Evolutionary conservation across 1,140 invertebrate genomes (phyloP).

Genomic region (Drosophila lowei): DNA sequence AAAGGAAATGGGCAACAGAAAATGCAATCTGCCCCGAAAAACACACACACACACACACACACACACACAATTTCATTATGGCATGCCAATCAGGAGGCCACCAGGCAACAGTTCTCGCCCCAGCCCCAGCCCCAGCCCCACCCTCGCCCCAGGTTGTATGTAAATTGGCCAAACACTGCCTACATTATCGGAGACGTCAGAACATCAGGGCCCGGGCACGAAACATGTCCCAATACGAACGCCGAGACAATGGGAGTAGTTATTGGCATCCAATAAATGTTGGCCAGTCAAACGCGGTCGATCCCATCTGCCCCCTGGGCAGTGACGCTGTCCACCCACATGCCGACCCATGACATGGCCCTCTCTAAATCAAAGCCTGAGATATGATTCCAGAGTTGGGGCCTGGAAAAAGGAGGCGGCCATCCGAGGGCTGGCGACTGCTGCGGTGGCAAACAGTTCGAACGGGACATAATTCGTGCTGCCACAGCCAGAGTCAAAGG

Average conservation of each 20-base stretch:
- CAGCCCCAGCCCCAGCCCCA: neutral
- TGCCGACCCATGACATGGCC: slow-evolving; percentile 19
- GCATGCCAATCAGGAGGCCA: slow-evolving; percentile 42
- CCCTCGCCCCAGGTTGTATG: slow-evolving; percentile 25
- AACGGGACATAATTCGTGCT: slow-evolving; percentile 11
- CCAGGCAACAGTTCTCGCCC: slow-evolving; percentile 15
- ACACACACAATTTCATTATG: slow-evolving; percentile 61
- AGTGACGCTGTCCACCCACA: slow-evolving; percentile 30
- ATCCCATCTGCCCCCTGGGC: slow-evolving; percentile 28
- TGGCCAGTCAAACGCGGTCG: slow-evolving; percentile 40
- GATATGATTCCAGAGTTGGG: slow-evolving; percentile 1
- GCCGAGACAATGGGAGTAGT: slow-evolving; percentile 41
- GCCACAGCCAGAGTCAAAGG: slow-evolving; percentile 43
- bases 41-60: neutral
- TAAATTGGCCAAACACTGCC: slow-evolving; percentile 58
- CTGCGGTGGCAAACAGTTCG: neutral
- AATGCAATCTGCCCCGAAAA: slow-evolving; percentile 41
- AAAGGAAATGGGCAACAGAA: slow-evolving; percentile 39
- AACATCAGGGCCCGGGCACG: neutral
- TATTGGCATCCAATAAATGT: slow-evolving; percentile 73
- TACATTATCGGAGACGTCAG: slow-evolving; percentile 25
- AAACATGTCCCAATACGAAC: neutral
- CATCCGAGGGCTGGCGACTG: too few relatives aligned
- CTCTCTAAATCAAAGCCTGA: slow-evolving; percentile 25
- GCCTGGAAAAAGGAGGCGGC: too few relatives aligned